These are phyloP conservation scores for Etheostoma nigrum DNA, from an alignment of 2,797 vertebrate genomes.

Conservation along the genomic window DNA sequence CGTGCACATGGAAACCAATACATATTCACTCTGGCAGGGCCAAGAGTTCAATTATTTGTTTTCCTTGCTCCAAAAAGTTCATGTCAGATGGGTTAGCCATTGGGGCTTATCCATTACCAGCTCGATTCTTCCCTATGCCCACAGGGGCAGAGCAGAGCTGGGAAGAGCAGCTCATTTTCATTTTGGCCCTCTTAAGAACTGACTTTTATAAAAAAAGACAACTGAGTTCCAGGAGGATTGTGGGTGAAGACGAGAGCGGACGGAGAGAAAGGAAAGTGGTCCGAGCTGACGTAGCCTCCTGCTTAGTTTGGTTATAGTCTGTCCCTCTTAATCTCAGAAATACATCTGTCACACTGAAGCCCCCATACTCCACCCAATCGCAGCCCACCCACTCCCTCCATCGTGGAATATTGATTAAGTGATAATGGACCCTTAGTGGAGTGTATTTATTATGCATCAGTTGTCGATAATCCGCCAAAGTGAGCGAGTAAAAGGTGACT, in stretches of 20 bases:
- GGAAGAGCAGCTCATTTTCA: slow-evolving; percentile 52
- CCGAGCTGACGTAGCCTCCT: not conserved
- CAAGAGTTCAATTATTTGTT: slow-evolving; percentile 89
- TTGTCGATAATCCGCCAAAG: slow-evolving; percentile 88
- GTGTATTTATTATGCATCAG: slow-evolving; percentile 93
- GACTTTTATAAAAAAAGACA: slow-evolving; percentile 18
- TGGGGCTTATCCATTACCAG: slow-evolving; percentile 86
- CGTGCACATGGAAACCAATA: slow-evolving; percentile 66
- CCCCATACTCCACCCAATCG: not conserved
- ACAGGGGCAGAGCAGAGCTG: slow-evolving; percentile 48
- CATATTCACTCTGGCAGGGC: slow-evolving; percentile 82
- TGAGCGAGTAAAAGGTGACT: slow-evolving; percentile 89
- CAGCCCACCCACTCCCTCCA: slow-evolving; percentile 52
- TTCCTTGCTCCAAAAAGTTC: slow-evolving; percentile 85
- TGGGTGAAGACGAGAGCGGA: not conserved
- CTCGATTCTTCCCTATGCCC: slow-evolving; percentile 75
- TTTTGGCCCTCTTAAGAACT: not conserved
- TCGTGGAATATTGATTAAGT: slow-evolving; percentile 87
- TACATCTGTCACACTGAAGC: slow-evolving; percentile 78
- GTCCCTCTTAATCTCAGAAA: slow-evolving; percentile 66
- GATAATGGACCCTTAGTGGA: slow-evolving; percentile 92
- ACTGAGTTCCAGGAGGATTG: not conserved
- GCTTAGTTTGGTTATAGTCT: slow-evolving; percentile 27
- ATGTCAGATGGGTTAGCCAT: slow-evolving; percentile 84
- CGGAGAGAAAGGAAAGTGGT: not conserved